Conservation (phyloP, 2,797 vertebrate species). For the Anguilla pacifica region DNA sequence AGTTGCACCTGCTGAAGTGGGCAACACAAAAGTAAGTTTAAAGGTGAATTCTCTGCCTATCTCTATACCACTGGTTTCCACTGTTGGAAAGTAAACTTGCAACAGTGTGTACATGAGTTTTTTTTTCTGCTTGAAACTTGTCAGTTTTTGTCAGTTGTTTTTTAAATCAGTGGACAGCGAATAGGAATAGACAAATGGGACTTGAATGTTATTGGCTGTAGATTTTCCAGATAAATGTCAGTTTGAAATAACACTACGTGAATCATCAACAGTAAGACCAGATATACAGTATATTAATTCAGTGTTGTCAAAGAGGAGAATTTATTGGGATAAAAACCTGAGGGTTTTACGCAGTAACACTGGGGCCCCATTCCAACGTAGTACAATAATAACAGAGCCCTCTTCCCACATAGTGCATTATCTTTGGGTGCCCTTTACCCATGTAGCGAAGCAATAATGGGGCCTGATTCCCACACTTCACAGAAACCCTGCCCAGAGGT, state of each 20-base stretch:
- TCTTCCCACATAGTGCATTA: background rate
- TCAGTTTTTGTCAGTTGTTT: background rate
- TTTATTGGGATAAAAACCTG: background rate
- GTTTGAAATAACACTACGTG: background rate
- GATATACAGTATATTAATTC: background rate
- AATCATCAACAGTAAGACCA: background rate
- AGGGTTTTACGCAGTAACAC: background rate
- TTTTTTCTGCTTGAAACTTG: background rate
- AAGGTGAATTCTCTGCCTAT: background rate
- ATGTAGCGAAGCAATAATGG: slow-evolving; percentile 22
- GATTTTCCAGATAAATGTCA: background rate
- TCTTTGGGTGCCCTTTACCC: background rate
- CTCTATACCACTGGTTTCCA: background rate
- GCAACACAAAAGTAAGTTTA: background rate
- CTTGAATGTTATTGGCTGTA: background rate
- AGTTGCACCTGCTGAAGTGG: background rate
- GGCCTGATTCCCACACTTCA: slow-evolving; percentile 69
- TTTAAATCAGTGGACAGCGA: background rate
- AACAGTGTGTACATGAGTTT: background rate
- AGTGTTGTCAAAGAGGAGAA: background rate
- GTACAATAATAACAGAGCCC: background rate
- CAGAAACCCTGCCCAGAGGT: slow-evolving; percentile 71
- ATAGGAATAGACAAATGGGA: background rate
- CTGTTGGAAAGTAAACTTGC: background rate
- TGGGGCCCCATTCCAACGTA: background rate